A percentile compares a stretch with the other conserved stretches of the same genome.
Conservation (phyloP, 2,888 invertebrate genomes). For the Pheosia tremula region DNA sequence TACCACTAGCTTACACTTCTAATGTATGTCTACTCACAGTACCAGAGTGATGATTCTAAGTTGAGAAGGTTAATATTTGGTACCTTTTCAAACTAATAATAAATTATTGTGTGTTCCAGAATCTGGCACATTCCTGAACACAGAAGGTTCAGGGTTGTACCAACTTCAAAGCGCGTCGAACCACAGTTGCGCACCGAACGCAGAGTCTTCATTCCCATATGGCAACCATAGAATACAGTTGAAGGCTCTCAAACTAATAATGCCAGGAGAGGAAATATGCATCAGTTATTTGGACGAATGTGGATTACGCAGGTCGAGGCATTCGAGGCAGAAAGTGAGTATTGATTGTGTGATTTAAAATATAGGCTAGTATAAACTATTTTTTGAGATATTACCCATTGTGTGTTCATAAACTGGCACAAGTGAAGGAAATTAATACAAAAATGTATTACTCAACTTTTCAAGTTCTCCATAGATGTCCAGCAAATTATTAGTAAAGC, state of each 20-base stretch:
- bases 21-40: too few species aligned
- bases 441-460: too few species aligned
- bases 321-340: constrained; percentile 92
- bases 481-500: too few species aligned
- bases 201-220: constrained; percentile 92
- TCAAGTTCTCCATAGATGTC: too few species aligned
- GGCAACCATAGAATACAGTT: constrained; percentile 91
- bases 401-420: too few species aligned
- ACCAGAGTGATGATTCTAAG: too few species aligned
- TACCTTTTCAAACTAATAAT: too few species aligned
- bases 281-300: constrained; percentile 97
- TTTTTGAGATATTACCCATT: too few species aligned
- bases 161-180: constrained; percentile 94
- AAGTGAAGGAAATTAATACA: too few species aligned
- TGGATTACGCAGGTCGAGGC: constrained; percentile 90
- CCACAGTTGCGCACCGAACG: constrained; percentile 96
- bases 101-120: constrained; percentile 52
- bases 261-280: constrained; percentile 93
- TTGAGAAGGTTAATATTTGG: too few species aligned
- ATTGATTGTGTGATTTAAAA: not conserved
- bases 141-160: constrained; percentile 96
- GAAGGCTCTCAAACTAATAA: constrained; percentile 89
- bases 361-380: too few species aligned
- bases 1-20: too few species aligned
- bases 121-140: constrained; percentile 93